Evolutionary conservation across 2,888 invertebrate genomes (phyloP), one percentile per base, ranked within the genome.

Genomic region (Ethmia dodecea): DNA sequence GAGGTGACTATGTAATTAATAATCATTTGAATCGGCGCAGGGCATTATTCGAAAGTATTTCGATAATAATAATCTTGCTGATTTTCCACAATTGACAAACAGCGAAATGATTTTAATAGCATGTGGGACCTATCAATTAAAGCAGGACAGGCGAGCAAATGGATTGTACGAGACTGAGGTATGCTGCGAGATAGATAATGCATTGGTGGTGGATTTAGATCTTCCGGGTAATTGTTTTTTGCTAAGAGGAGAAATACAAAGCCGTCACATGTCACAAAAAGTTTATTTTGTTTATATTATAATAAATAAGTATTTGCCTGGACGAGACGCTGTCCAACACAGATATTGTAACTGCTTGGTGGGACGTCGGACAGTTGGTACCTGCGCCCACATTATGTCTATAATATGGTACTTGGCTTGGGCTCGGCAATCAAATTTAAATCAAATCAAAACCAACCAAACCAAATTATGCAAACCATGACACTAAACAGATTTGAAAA

Each of bases 361-460:
- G 8, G 38, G 38, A 9, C 29, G 13, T 12, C 8, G 36, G 15
- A 38, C 38, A 5, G 13, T 38, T 10, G 38, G 42, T 9, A 33
- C 31, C 14, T 41, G 41, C 25, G 18, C 41, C 5, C 41, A 38
- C 26, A 27, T 37, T 5, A 37, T 38, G 33, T 10, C 22, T 6
- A 32, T 35, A 9, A 24, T 42, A 5, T 42, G 38, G 42, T 42
- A 32, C 20, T n/a, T 39, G 10, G 29, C 26, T 3, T 38, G 32
- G 29, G 38, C 28, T n/a, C n/a, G n/a, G n/a, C n/a, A n/a, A n/a
- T n/a, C n/a, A n/a, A n/a, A n/a, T n/a, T n/a, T n/a, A n/a, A n/a
- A n/a, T n/a, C n/a, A n/a, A n/a, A n/a, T n/a, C n/a, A n/a, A n/a
- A n/a, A n/a, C n/a, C n/a, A n/a, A n/a, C n/a, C n/a, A n/a, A n/a